These are phyloP conservation scores for Cancer borealis DNA, from an alignment of 2,888 invertebrate species.

Conservation along the genomic window DNA sequence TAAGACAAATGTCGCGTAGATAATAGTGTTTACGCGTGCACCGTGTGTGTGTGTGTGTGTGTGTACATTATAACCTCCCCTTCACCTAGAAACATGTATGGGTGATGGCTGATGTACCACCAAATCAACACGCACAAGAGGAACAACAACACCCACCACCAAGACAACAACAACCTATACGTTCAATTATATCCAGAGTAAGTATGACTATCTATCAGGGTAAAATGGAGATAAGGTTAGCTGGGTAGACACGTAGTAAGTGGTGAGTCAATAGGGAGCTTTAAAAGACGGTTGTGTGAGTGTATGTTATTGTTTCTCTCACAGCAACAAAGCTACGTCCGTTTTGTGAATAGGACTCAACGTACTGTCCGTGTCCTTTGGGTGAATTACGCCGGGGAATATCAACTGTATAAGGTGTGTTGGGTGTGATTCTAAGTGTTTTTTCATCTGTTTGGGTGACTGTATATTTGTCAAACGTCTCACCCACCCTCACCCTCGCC, in stretches of 20 bases:
- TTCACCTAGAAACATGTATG: conserved; percentile 26
- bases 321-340: conserved; percentile 50
- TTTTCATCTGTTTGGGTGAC: no score
- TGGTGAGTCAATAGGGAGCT: no score
- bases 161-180: neutral
- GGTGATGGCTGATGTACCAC: conserved; percentile 51
- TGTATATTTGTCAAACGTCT: neutral
- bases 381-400: neutral
- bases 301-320: no score
- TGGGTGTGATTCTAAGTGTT: no score
- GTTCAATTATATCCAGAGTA: conserved; percentile 27
- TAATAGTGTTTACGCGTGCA: no score
- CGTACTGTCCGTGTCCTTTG: conserved; percentile 33
- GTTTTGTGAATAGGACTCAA: conserved; percentile 48
- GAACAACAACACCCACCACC: neutral
- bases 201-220: no score
- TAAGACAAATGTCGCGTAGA: no score
- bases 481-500: neutral
- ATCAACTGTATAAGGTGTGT: conserved; percentile 18
- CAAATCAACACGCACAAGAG: neutral
- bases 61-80: no score
- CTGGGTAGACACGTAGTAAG: no score
- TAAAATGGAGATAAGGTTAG: no score
- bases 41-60: no score
- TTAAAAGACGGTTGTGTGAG: no score